Evolutionary conservation across 2,113 vertebrate genomes (phyloP), one percentile per base, ranked within the genome.

Genomic region (Pholis gunnellus): DNA sequence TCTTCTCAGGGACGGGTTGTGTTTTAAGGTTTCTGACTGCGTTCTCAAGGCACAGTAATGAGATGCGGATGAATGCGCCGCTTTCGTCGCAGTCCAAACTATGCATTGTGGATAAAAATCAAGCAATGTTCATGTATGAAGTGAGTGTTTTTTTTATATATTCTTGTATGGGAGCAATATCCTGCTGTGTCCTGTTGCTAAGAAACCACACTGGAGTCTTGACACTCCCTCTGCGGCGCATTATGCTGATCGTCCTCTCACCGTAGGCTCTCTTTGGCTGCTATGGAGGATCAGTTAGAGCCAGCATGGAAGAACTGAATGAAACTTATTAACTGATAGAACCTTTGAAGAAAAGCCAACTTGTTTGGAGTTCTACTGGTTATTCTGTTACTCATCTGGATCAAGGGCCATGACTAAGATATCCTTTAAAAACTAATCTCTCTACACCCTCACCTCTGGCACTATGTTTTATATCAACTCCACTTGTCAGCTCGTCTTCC

Each of bases 121-220:
- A 57, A 40, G 52, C 56, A 18, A 52, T 20, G 22, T 50, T 68
- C 59, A 50, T 74, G 56, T 44, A 69, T 42, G 9, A 70, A 36
- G 52, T 25, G 22, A 56, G 25, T 64, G 71, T 40, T 4, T 40
- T 57, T 42, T 27, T 34, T 56, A 38, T 22, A 20, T 76, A 42
- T 66, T 66, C 36, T 50, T 29, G 71, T 25, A 50, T 36, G 54
- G 34, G 64, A 78, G 75, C 0, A 5, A 68, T 22, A 59, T 72
- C 90, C 75, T 69, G 82, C 87, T 76, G 84, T 84, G 87, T 80
- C 31, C 86, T 84, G 91, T 91, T 93, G 90, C 89, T 89, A 93
- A 84, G 89, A 81, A 84, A 91, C 90, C 70, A 74, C 57, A 36
- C 46, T 71, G 75, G 69, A 83, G 78, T 67, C 79, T 52, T 68